These are phyloP conservation scores for Leiothrix lutea DNA, from an alignment of 2,113 vertebrate genomes.

Conservation along the genomic window DNA sequence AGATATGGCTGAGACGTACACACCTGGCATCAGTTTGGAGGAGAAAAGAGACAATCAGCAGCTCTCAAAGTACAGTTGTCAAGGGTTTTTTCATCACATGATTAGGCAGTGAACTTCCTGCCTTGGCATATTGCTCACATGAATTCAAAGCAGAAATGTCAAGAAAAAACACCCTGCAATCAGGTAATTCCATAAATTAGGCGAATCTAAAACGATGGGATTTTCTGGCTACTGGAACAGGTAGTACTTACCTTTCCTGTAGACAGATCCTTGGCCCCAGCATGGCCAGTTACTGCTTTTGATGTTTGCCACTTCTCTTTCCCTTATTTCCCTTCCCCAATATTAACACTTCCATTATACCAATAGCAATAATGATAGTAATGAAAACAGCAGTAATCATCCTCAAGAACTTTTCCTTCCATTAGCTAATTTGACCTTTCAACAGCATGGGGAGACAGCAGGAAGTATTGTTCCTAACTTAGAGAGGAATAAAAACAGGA, in stretches of 20 bases:
- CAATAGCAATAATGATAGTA: background rate
- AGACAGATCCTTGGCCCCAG: background rate
- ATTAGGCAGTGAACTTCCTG: background rate
- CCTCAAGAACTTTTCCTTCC: background rate
- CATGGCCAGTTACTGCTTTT: background rate
- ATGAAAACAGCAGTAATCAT: slow-evolving; percentile 6
- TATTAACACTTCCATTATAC: background rate
- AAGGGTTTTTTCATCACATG: background rate
- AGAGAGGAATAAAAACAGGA: slow-evolving; percentile 34
- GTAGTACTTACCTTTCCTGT: background rate
- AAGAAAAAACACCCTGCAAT: background rate
- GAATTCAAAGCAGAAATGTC: background rate
- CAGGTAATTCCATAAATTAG: background rate
- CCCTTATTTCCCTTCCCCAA: background rate
- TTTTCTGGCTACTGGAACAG: background rate
- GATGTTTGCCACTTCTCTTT: background rate
- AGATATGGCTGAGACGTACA: fast-evolving
- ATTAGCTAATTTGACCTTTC: slow-evolving; percentile 11
- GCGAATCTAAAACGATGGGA: background rate
- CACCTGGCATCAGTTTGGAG: background rate
- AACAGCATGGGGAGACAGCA: background rate
- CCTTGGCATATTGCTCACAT: background rate
- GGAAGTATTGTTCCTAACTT: slow-evolving; percentile 5
- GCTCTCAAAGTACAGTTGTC: background rate
- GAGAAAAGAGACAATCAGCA: background rate